Evolutionary conservation across 1,140 invertebrate genomes (phyloP).

Genomic region (Aphis craccivora): DNA sequence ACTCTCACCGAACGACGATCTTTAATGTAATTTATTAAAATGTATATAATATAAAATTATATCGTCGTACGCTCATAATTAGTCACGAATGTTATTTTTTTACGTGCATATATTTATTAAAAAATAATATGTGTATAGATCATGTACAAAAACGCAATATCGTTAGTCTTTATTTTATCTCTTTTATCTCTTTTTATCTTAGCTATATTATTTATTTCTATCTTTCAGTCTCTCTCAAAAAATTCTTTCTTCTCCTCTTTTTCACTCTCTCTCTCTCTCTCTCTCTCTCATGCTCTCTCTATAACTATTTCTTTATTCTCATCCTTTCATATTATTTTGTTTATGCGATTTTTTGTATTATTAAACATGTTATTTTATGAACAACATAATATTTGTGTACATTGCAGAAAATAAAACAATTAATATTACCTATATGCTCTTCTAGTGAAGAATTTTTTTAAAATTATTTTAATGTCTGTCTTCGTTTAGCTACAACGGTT

Average conservation of each 20-base stretch:
- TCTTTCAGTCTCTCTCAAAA: background rate
- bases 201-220: background rate
- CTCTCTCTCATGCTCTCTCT: background rate
- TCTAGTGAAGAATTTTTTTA: background rate
- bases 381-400: slow-evolving; percentile 29
- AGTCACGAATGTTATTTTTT: slow-evolving; percentile 49
- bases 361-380: background rate
- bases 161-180: slow-evolving; percentile 15
- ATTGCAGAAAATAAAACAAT: background rate
- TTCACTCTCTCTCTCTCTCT: background rate
- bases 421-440: background rate
- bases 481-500: background rate
- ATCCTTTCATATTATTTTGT: background rate
- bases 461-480: background rate
- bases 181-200: background rate
- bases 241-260: background rate
- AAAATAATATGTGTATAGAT: slow-evolving; percentile 28
- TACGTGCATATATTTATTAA: slow-evolving; percentile 5
- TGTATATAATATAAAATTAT: background rate
- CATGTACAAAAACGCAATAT: background rate
- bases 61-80: slow-evolving; percentile 19
- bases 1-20: slow-evolving; percentile 4
- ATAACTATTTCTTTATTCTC: background rate
- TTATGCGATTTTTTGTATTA: background rate
- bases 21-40: background rate